A percentile compares a stretch with the other conserved stretches of the same genome.
These are phyloP conservation scores for Gallinago media DNA, from an alignment of 2,113 vertebrate genomes.

Conservation along the genomic window DNA sequence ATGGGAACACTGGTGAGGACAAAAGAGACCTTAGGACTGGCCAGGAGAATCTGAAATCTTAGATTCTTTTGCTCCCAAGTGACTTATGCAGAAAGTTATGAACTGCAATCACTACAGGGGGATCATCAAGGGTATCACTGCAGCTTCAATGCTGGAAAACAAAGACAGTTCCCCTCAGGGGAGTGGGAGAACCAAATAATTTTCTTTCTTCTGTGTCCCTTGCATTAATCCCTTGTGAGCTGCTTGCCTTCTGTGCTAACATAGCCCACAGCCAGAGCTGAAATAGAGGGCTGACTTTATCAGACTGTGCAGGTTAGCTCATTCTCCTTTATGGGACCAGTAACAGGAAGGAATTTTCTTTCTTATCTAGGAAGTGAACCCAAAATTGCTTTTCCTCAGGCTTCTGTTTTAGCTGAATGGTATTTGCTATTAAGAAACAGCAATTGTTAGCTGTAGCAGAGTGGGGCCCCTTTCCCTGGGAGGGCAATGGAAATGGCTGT, in stretches of 20 bases:
- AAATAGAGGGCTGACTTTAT: slow-evolving; percentile 44
- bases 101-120: background rate
- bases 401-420: slow-evolving; percentile 9
- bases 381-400: slow-evolving; percentile 53
- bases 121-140: background rate
- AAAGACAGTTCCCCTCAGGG: background rate
- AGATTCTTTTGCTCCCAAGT: background rate
- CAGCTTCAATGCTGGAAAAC: background rate
- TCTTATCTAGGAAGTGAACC: slow-evolving; percentile 51
- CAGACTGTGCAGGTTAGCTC: slow-evolving; percentile 24
- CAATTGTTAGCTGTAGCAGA: background rate
- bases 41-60: background rate
- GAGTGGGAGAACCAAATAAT: background rate
- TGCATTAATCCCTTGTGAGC: background rate
- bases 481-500: background rate
- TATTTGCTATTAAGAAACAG: slow-evolving; percentile 9
- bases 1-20: background rate
- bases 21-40: background rate
- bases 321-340: slow-evolving; percentile 36
- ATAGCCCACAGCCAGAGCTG: slow-evolving; percentile 21
- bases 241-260: slow-evolving; percentile 7
- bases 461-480: background rate
- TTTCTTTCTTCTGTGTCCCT: background rate
- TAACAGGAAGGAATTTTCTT: slow-evolving; percentile 58
- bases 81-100: background rate